Evolutionary conservation across 2,888 invertebrate genomes (phyloP).

Genomic region (Andrena haemorrhoa): DNA sequence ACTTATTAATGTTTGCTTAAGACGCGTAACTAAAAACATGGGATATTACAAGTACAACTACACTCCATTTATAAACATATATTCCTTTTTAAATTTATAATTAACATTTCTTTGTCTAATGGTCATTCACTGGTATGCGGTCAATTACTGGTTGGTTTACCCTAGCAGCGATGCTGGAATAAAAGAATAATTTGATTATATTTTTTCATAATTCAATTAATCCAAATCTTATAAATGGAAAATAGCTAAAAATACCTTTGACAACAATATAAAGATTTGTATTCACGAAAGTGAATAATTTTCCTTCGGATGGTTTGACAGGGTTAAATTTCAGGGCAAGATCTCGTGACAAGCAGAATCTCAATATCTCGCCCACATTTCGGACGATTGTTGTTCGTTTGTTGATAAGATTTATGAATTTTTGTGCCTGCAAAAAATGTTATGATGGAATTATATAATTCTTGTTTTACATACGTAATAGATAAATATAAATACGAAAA

Average conservation of each 20-base stretch:
- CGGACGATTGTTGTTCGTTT: background rate
- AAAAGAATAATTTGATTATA: constrained; percentile 1
- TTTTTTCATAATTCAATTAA: constrained; percentile 18
- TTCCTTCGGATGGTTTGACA: constrained; percentile 5
- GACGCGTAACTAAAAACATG: too few species aligned
- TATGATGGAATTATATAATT: constrained; percentile 2
- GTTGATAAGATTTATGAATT: background rate
- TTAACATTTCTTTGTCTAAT: too few species aligned
- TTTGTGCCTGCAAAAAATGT: constrained; percentile 7
- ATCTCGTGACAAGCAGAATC: constrained; percentile 1
- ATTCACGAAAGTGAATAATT: background rate
- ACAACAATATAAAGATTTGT: constrained; percentile 18
- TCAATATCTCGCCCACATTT: constrained; percentile 6
- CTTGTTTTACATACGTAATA: too few species aligned
- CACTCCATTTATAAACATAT: too few species aligned
- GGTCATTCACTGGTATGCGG: too few species aligned
- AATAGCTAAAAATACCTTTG: constrained; percentile 19
- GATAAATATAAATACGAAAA: background rate
- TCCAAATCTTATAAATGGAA: too few species aligned
- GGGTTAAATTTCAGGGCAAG: constrained; percentile 19
- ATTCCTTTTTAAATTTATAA: too few species aligned
- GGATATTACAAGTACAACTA: too few species aligned
- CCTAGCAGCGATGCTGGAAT: constrained; percentile 10
- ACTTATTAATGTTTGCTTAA: too few species aligned
- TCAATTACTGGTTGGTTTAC: too few species aligned